Evolutionary conservation across 2,888 invertebrate genomes (phyloP), one percentile per base, ranked within the genome.

Genomic region (Isotomurus palustris): DNA sequence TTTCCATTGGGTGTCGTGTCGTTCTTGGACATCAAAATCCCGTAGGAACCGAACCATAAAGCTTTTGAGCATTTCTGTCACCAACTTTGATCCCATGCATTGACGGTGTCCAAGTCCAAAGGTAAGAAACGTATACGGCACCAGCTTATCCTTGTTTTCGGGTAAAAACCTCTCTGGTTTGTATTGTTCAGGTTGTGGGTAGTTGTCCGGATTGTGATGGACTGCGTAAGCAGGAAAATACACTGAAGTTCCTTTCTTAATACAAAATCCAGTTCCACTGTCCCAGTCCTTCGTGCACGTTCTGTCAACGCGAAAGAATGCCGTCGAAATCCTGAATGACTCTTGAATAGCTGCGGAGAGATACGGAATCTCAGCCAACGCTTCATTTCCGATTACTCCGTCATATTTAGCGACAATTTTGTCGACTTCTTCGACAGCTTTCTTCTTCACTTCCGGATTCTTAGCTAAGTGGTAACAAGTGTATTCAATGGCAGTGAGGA

Each of bases 111-210:
- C 43, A 22, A 4, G 22, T 8, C 43, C 43, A 21, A 43, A 43
- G 5, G 22, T 19, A 8, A 65, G 43, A 41, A 58, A 65, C n/a
- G 57, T 44, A 35, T 56, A 62, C 10, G 53, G 58, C 43, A 53
- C 53, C 2, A 65, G 3, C 36, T 60, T 57, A 24, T 65, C 65
- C 45, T 65, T 65, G 25, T 61, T 62, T 53, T 62, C 61, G 1
- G 64, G 56, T 10, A 64, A 36, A 38, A 65, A 65, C 35, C 65
- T n/a, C 36, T 65, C 65, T 0, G 65, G 65, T 24, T 58, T 51
- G 32, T 60, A 65, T n/a, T 19, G 8, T 1, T 59, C 10, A 2
- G 65, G 53, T 2, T 62, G 51, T 2, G 52, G 48, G 21, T 40
- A 65, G 29, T 56, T 54, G 4, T 62, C 60, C 4, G 49, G 41